These are phyloP conservation scores for Agraylea sexmaculata DNA, from an alignment of 1,140 invertebrate genomes.

Conservation along the genomic window DNA sequence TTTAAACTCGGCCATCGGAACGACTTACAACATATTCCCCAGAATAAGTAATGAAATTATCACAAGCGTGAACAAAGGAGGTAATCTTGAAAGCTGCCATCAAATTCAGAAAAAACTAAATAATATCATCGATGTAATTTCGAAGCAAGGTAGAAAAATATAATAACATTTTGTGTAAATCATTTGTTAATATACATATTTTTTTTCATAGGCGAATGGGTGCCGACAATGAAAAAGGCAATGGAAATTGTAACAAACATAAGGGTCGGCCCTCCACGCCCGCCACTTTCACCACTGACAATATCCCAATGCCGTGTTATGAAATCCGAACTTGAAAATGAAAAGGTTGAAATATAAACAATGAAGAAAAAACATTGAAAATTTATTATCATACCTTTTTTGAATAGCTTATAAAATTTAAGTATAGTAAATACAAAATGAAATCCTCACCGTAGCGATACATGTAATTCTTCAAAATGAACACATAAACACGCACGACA, in stretches of 20 bases:
- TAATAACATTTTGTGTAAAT: neutral
- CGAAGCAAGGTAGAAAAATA: constrained; percentile 7
- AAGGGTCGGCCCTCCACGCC: constrained; percentile 44
- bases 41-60: constrained; percentile 28
- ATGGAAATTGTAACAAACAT: constrained; percentile 48
- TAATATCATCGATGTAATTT: constrained; percentile 28
- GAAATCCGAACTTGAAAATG: constrained; percentile 6
- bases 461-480: no score
- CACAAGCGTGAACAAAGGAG: constrained; percentile 26
- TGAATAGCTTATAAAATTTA: no score
- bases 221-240: constrained; percentile 54
- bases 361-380: no score
- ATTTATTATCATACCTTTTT: no score
- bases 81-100: constrained; percentile 23
- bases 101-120: constrained; percentile 33
- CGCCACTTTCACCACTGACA: constrained; percentile 37
- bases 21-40: constrained; percentile 47
- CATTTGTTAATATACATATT: neutral
- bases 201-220: constrained; percentile 43
- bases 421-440: no score
- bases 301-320: constrained; percentile 21
- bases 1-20: constrained; percentile 55
- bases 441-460: no score
- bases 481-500: no score
- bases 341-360: no score